Conservation (phyloP, 2,113 vertebrate species). For the Todiramphus saurophagus region DNA sequence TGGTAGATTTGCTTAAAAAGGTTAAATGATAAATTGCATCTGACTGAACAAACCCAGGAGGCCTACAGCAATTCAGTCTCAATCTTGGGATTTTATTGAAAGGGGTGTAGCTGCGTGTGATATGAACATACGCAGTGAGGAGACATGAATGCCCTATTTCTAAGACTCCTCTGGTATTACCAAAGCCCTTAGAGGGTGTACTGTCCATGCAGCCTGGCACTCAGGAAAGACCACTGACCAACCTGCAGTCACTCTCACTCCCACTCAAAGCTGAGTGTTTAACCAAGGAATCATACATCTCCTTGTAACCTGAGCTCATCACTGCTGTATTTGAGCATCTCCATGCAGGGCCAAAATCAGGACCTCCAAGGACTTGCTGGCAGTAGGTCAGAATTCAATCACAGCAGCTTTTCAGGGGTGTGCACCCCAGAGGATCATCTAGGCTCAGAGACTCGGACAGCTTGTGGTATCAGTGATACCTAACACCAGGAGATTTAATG, state of each 20-base stretch:
- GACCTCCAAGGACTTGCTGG: neutral
- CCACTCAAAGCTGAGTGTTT: neutral
- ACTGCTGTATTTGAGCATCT: neutral
- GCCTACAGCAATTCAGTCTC: neutral
- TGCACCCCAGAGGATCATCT: neutral
- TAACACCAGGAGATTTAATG: neutral
- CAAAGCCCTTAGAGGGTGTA: neutral
- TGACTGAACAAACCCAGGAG: neutral
- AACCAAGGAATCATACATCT: neutral
- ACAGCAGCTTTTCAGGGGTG: neutral
- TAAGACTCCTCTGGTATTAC: neutral
- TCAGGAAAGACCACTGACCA: neutral
- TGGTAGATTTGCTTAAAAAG: neutral
- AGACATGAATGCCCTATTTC: neutral
- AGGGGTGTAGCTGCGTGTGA: neutral
- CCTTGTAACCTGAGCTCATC: neutral
- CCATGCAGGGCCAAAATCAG: neutral
- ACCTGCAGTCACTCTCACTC: neutral
- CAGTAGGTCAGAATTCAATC: neutral
- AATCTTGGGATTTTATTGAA: neutral
- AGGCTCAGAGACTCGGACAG: neutral
- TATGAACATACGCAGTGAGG: neutral
- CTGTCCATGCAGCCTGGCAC: neutral
- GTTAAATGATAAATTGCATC: constrained; percentile 18
- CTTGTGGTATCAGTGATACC: neutral